These are phyloP conservation scores for Cerceris ruficornis DNA, from an alignment of 2,888 invertebrate species.

Conservation along the genomic window DNA sequence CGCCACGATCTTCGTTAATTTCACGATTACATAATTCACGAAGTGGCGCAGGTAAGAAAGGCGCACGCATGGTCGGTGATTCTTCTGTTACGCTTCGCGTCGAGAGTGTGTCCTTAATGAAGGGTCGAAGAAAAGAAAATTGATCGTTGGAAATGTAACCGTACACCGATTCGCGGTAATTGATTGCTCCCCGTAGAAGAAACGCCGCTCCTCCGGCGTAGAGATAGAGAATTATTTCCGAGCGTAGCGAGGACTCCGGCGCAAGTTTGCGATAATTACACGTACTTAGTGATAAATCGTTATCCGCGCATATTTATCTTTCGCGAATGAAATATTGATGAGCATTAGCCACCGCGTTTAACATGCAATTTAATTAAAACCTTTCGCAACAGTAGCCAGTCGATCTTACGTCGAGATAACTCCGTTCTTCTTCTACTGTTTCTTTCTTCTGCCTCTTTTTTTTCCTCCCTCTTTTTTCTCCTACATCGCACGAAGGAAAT, in stretches of 20 bases:
- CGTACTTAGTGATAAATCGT: conserved; percentile 41
- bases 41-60: background rate
- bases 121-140: conserved; percentile 2
- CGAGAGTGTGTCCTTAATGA: background rate
- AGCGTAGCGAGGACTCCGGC: background rate
- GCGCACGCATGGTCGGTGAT: background rate
- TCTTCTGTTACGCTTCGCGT: background rate
- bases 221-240: conserved; percentile 15
- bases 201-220: background rate
- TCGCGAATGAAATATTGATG: conserved; percentile 43
- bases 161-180: conserved; percentile 15
- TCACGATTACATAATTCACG: conserved; percentile 23
- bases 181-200: conserved; percentile 18
- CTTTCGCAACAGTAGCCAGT: conserved; percentile 41
- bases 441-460: background rate
- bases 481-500: too few relatives aligned
- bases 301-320: conserved; percentile 37
- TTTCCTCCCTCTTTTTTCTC: too few relatives aligned
- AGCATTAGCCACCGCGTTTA: conserved; percentile 23
- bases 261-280: conserved; percentile 27
- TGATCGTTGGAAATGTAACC: conserved; percentile 7
- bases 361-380: conserved; percentile 48
- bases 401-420: conserved; percentile 24
- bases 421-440: conserved; percentile 6
- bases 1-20: too few relatives aligned